These are phyloP conservation scores for Acanthiza pusilla DNA, from an alignment of 2,797 vertebrate genomes.

Conservation along the genomic window DNA sequence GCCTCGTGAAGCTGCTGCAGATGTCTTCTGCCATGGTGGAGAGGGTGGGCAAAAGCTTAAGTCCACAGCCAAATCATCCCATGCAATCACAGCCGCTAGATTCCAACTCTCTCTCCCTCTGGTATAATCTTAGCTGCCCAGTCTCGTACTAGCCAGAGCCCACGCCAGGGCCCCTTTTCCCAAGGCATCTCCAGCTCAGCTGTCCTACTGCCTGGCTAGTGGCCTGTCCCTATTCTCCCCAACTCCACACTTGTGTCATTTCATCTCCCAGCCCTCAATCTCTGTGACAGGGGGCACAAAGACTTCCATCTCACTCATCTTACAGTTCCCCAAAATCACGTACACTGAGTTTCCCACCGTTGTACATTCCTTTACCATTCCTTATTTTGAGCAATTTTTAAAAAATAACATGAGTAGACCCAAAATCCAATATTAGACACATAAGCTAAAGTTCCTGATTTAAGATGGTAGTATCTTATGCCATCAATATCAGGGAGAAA, in stretches of 20 bases:
- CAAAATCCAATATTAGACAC: neutral
- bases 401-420: neutral
- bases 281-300: neutral
- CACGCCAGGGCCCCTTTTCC: neutral
- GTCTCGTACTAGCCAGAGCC: accelerated
- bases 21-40: neutral
- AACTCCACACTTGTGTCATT: neutral
- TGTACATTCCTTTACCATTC: neutral
- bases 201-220: neutral
- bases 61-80: neutral
- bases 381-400: neutral
- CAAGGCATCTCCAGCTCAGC: neutral
- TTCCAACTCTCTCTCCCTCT: neutral
- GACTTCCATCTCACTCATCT: neutral
- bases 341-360: neutral
- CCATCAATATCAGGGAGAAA: neutral
- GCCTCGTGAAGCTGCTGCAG: neutral
- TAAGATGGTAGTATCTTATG: neutral
- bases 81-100: neutral
- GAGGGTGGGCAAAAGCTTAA: neutral
- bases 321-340: accelerated
- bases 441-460: neutral
- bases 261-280: neutral
- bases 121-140: neutral
- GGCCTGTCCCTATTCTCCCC: neutral